A percentile compares a stretch with the other conserved stretches of the same genome.
phyloP scores from a whole-genome alignment of 2,113 vertebrate species.

The Sphyrna mokarran region DNA sequence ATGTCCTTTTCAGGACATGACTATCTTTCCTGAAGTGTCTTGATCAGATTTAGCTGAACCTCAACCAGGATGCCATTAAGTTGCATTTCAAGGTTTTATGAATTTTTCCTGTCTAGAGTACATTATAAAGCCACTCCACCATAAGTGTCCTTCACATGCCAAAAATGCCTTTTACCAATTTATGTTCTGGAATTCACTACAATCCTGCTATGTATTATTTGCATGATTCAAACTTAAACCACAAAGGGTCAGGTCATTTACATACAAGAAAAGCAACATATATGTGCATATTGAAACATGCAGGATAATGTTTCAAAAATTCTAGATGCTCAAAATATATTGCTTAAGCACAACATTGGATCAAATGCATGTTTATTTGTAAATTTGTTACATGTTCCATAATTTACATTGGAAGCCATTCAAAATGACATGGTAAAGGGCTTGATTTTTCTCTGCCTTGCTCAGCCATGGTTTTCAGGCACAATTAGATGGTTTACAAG shows the following conservation, averaged over 20 bases:
- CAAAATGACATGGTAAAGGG: not conserved
- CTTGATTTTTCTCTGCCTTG: not conserved
- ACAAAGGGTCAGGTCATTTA: not conserved
- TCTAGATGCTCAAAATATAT: not conserved
- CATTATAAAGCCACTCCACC: not conserved
- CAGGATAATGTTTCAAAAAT: not conserved
- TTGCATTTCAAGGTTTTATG: too few relatives aligned
- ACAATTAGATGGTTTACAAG: not conserved
- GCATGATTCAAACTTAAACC: not conserved
- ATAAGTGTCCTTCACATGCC: not conserved
- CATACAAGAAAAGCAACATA: not conserved
- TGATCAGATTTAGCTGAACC: not conserved
- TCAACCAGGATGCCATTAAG: not conserved
- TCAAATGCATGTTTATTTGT: slow-evolving; percentile 25
- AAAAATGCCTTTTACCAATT: not conserved
- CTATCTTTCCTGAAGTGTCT: not conserved
- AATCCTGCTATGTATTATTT: not conserved
- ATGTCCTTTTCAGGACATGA: not conserved
- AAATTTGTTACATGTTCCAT: slow-evolving; percentile 24
- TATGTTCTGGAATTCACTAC: not conserved
- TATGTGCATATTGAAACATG: not conserved
- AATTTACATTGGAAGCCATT: slow-evolving; percentile 27
- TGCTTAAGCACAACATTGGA: not conserved
- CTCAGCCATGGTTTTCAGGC: not conserved
- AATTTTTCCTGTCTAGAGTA: not conserved